Base-by-base conservation (phyloP, 1,140 invertebrate genomes). In the Aphidius ervi region DNA sequence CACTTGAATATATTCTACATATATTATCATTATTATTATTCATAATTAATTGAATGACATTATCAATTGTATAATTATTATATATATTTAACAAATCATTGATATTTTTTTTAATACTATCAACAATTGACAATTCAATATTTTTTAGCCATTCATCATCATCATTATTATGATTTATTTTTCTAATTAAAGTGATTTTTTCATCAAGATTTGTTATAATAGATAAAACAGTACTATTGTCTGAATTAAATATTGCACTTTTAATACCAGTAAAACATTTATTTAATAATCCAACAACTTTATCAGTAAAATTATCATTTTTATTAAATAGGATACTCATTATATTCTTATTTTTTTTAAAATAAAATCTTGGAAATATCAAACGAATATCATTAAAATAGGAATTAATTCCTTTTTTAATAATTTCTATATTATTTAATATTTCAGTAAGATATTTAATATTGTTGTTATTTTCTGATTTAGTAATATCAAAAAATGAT, bases 261-360 rank as follows among this genome's bases (percentile, higher is more conserved):
- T 59, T 56, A 16, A 79, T 58, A 7, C 70, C 72, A 45, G 80
- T 75, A 65, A 90, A 89, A 71, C 85, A 88, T 71, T 88, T 88
- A 62, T 83, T 83, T 61, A 88, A 78, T 5, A 83, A 37, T 16
- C 47, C 83, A 9, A 63, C 41, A 31, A 48, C 49, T 40, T 31
- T 62, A 5, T n/a, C 5, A 16, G 2, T 2, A 31, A 31, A 31
- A 31, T 31, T 31, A 31, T 20, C 41, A 9, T n/a, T 37, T 4
- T 56, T 16, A 40, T 88, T 83, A 42, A 90, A 65, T 20, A 95
- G 77, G 69, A 94, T 91, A 74, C 92, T 87, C 53, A 93, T 72
- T 53, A 94, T 77, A 43, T 92, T 89, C n/a, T 89, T 87, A 82
- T 95, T 89, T 0, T 91, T 92, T 6, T 94, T 86, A 68, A 95